Percentiles rank a stretch among this genome's conserved stretches.
Evolutionary conservation across 2,113 vertebrate species (phyloP).

Genomic region (Calidris pugnax): DNA sequence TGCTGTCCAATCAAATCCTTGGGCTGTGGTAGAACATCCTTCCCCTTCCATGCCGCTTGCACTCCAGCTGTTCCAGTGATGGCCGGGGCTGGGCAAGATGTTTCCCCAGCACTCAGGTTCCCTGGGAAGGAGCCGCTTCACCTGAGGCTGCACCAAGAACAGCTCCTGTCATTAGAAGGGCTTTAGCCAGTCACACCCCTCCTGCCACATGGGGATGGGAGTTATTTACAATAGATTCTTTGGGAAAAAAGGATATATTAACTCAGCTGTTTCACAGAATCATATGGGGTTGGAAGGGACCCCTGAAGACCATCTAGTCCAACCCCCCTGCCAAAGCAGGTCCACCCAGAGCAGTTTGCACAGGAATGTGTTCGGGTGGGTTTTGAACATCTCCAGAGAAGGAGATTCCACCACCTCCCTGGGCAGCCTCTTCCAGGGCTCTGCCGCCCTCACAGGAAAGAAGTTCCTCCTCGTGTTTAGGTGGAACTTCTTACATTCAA

Average conservation of each 20-base stretch:
- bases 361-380: no score
- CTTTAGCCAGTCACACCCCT: not conserved
- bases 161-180: not conserved
- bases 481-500: no score
- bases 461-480: no score
- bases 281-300: no score
- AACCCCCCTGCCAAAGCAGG: no score
- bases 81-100: not conserved
- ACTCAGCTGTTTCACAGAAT: not conserved
- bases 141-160: not conserved
- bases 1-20: not conserved
- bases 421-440: no score
- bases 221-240: not conserved
- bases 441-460: no score
- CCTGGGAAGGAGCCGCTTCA: not conserved
- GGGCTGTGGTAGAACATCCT: not conserved
- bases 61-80: not conserved
- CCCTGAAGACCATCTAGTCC: no score
- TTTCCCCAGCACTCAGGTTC: not conserved
- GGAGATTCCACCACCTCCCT: no score
- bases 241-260: not conserved
- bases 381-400: no score
- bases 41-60: not conserved
- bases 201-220: not conserved
- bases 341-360: no score